phyloP scores from a whole-genome alignment of 2,797 vertebrate genomes.

The Psittacula echo region DNA sequence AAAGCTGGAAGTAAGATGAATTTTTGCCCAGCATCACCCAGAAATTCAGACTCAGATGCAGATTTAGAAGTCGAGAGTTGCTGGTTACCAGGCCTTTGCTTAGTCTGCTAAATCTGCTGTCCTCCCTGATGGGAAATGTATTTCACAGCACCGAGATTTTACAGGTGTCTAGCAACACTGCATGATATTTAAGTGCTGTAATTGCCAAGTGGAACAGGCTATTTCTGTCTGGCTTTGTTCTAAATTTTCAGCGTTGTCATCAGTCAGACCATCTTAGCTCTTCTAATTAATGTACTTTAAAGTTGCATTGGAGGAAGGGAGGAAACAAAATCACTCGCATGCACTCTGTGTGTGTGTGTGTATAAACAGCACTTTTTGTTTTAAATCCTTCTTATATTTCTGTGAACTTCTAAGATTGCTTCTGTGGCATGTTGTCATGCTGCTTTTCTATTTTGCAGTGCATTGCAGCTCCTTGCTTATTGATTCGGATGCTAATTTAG shows the following conservation, averaged over 20 bases:
- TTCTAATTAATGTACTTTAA: conserved; percentile 38
- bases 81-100: conserved; percentile 53
- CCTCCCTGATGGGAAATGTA: conserved; percentile 35
- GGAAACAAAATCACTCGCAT: not conserved
- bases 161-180: conserved; percentile 57
- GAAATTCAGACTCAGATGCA: not conserved
- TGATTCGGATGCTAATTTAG: conserved; percentile 55
- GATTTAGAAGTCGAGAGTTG: conserved; percentile 22
- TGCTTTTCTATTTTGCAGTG: conserved; percentile 6
- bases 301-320: conserved; percentile 6
- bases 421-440: not conserved
- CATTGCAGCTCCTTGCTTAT: conserved; percentile 39
- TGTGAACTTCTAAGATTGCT: conserved; percentile 30
- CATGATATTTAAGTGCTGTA: not conserved
- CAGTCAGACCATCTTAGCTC: not conserved
- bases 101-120: conserved; percentile 33
- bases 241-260: conserved; percentile 40
- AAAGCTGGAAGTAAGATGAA: not conserved
- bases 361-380: not conserved
- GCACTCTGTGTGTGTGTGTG: not conserved
- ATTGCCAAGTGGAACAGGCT: conserved; percentile 46
- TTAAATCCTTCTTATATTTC: not conserved
- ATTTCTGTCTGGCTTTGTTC: conserved; percentile 65
- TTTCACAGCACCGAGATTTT: conserved; percentile 3
- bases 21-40: conserved; percentile 1